These are phyloP conservation scores for Trematomus bernacchii DNA, from an alignment of 2,797 vertebrate genomes.

Conservation along the genomic window DNA sequence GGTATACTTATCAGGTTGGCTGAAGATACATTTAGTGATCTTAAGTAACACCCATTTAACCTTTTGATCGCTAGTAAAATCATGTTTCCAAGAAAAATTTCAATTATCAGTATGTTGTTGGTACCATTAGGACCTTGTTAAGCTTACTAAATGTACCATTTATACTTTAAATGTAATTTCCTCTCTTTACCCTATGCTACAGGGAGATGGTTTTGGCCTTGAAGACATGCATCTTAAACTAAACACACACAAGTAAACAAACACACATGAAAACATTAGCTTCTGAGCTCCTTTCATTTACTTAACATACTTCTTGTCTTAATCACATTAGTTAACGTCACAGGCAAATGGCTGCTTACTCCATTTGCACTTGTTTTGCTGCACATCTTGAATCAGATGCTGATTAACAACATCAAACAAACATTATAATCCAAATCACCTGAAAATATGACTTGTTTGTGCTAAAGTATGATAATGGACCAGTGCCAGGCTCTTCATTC, in stretches of 20 bases:
- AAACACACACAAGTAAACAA: no score
- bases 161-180: neutral
- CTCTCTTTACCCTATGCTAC: neutral
- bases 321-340: constrained; percentile 18
- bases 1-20: neutral
- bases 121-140: neutral
- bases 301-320: constrained; percentile 1
- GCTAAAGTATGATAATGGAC: neutral
- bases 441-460: constrained; percentile 25
- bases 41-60: neutral
- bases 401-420: constrained; percentile 35
- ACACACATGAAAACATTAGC: neutral
- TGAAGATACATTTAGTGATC: neutral
- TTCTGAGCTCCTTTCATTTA: constrained; percentile 3
- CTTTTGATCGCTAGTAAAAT: neutral
- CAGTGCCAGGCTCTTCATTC: neutral
- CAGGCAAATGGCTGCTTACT: neutral
- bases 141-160: neutral
- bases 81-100: neutral
- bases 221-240: neutral
- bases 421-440: constrained; percentile 6
- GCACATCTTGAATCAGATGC: constrained; percentile 12
- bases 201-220: neutral
- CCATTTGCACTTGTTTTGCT: constrained; percentile 2
- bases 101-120: neutral